Evolutionary conservation across 2,888 invertebrate species (phyloP), one percentile per base, ranked within the genome.

Genomic region (Clunio marinus): DNA sequence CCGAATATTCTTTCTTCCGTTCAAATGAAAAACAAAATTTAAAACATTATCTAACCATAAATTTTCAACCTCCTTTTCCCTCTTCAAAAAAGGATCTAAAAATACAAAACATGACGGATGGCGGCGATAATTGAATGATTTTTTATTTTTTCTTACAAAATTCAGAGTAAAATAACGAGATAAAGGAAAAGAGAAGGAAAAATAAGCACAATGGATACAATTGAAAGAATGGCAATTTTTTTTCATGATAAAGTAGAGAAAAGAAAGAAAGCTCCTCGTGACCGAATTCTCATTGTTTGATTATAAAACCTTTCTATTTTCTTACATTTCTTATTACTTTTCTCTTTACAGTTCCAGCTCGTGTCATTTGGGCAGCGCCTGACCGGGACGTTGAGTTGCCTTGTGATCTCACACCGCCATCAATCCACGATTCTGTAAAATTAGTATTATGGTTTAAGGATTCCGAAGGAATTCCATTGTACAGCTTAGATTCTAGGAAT

Each of bases 401-500:
- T 0, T 94, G 94, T 81, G 90, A 93, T 80, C 83, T 93, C 71
- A 85, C 86, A 63, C 85, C 88, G 32, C 86, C 91, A 0, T 82
- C 86, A 24, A 83, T 86, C 0, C 83, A 83, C 63, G 87, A 91
- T 73, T 82, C 83, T 68, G 88, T 92, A 57, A 90, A 87, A 74
- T 86, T 93, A 86, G 86, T 93, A 74, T 85, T 94, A 70, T 93
- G 93, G 93, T 93, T 93, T 83, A 93, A 92, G 77, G 93, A 92
- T 75, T 83, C 86, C 60, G 86, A 85, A 63, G 86, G 90, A 70
- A 91, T 93, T 82, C 93, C 93, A 10, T 83, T 93, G 69, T 93
- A 93, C 80, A 91, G 91, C 73, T 82, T 91, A 79, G 91, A 91
- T 79, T 90, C 90, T 73, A 82, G 91, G 73, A 68, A 25, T 57